These are phyloP conservation scores for Lethrus apterus DNA, from an alignment of 1,140 invertebrate genomes.

Conservation along the genomic window DNA sequence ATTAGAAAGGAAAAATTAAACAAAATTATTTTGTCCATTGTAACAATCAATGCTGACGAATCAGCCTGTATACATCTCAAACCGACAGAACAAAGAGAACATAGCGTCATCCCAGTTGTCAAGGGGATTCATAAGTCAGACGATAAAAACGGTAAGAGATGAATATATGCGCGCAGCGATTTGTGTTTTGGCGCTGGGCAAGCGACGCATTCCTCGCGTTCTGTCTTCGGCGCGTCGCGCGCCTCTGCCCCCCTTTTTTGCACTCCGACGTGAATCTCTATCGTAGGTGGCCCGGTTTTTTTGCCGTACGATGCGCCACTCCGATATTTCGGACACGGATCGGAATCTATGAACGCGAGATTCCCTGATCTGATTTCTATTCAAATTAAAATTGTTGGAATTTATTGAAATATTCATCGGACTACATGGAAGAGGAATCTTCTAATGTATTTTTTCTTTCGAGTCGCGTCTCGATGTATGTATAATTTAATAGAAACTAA, in stretches of 20 bases:
- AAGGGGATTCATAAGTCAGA: constrained; percentile 35
- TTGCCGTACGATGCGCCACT: constrained; percentile 11
- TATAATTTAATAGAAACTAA: too few relatives aligned
- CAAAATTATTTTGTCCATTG: too few relatives aligned
- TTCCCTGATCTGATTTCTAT: constrained; percentile 7
- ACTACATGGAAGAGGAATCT: too few relatives aligned
- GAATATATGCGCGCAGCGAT: constrained; percentile 32
- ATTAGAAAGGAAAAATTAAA: too few relatives aligned
- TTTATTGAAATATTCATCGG: too few relatives aligned
- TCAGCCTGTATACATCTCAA: too few relatives aligned
- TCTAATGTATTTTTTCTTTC: too few relatives aligned
- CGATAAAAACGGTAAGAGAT: constrained; percentile 33
- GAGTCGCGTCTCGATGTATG: too few relatives aligned
- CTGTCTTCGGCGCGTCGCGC: constrained; percentile 15
- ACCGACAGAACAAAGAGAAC: too few relatives aligned
- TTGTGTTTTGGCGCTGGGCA: constrained; percentile 39
- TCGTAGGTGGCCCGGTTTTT: constrained; percentile 14
- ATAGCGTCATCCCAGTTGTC: too few relatives aligned
- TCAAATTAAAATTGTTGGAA: too few relatives aligned
- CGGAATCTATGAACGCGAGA: constrained; percentile 4
- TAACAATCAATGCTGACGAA: too few relatives aligned
- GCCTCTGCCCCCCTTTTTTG: constrained; percentile 16
- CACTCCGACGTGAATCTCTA: constrained; percentile 4
- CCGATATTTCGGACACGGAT: constrained; percentile 12
- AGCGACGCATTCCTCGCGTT: constrained; percentile 31